Conservation (phyloP, 1,140 invertebrate species). For the Hycleus cichorii region DNA sequence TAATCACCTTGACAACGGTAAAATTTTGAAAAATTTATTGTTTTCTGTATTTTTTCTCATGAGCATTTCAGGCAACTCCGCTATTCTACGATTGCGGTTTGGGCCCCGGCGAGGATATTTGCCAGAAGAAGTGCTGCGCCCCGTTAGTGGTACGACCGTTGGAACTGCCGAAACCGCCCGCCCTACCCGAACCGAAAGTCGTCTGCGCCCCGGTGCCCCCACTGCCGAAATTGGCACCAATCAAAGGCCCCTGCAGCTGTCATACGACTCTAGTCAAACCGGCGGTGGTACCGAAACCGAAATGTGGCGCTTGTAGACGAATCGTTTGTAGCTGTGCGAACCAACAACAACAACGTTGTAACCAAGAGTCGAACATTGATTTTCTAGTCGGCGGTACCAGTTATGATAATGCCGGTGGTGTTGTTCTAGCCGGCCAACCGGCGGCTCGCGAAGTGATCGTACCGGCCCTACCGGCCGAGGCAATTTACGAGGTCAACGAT, state of each 20-base stretch:
- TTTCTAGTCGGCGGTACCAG: too few relatives aligned
- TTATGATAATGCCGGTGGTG: not conserved
- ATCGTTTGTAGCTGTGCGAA: not conserved
- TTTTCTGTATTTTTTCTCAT: too few relatives aligned
- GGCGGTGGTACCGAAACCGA: conserved; percentile 26
- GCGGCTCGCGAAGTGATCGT: not conserved
- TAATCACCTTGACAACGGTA: too few relatives aligned
- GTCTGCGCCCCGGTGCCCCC: conserved; percentile 15
- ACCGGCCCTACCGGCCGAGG: not conserved
- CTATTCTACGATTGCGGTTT: conserved; percentile 4
- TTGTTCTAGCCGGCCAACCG: not conserved
- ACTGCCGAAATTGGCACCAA: conserved; percentile 17
- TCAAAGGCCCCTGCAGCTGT: conserved; percentile 28
- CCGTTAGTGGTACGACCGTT: conserved; percentile 23
- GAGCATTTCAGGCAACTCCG: too few relatives aligned
- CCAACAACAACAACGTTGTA: not conserved
- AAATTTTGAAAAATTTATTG: too few relatives aligned
- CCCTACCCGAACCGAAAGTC: conserved; percentile 14
- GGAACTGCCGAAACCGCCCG: conserved; percentile 16
- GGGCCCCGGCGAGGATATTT: conserved; percentile 6
- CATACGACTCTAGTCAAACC: conserved; percentile 25
- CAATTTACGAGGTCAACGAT: too few relatives aligned
- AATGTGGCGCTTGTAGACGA: conserved; percentile 9
- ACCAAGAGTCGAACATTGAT: not conserved
- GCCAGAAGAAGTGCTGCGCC: conserved; percentile 3